phyloP scores from a whole-genome alignment of 2,113 vertebrate species.

The Okapia johnstoni region DNA sequence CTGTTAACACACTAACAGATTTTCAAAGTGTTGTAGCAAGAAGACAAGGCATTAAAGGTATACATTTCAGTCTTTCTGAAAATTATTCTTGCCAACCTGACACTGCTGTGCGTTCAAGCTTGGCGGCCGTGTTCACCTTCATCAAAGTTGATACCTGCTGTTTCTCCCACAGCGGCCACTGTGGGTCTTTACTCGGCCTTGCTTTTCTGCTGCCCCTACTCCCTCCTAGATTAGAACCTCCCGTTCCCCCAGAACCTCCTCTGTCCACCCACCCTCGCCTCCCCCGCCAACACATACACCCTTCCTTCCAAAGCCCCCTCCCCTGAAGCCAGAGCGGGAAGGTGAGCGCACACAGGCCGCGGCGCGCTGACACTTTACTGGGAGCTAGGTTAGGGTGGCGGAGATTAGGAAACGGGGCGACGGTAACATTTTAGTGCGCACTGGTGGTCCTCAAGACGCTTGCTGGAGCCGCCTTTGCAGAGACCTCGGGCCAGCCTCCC shows the following conservation, averaged over 20 bases:
- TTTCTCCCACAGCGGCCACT: neutral
- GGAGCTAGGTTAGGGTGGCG: neutral
- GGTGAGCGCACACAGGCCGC: neutral
- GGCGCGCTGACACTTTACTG: rapidly evolving
- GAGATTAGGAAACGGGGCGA: rapidly evolving
- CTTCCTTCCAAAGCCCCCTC: neutral
- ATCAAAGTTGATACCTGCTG: neutral
- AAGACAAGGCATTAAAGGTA: neutral
- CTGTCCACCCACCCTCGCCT: neutral
- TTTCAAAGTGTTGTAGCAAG: neutral
- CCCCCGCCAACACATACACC: no score
- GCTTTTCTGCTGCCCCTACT: no score
- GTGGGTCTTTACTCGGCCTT: neutral
- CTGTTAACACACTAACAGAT: neutral
- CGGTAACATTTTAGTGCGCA: neutral
- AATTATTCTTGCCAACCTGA: neutral
- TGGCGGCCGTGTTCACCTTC: neutral
- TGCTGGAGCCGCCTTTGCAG: neutral
- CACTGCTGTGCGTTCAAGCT: neutral
- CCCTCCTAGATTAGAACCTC: neutral
- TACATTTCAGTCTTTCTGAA: neutral
- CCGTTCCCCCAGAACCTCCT: neutral
- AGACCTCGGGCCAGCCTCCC: neutral
- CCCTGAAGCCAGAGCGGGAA: neutral
- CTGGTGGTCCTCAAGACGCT: neutral